Conservation (phyloP, 2,888 invertebrate species). For the Phaonia tiefii region DNA sequence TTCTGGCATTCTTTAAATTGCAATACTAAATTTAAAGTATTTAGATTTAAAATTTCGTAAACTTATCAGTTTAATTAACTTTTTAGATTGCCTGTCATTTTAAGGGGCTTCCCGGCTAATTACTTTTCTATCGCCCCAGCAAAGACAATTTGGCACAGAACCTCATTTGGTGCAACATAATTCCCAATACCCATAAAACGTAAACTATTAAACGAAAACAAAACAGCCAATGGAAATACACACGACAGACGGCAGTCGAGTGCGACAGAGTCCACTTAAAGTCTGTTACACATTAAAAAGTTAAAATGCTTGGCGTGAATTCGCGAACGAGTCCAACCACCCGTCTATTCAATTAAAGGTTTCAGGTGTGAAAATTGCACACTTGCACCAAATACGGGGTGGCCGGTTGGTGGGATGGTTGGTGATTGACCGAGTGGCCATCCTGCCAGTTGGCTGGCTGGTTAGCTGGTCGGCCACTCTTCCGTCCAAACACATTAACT, state of each 20-base stretch:
- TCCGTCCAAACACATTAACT: slow-evolving; percentile 16
- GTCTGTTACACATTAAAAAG: background rate
- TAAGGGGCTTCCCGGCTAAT: no score
- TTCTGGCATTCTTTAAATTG: no score
- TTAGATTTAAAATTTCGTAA: no score
- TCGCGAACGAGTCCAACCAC: background rate
- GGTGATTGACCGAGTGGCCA: background rate
- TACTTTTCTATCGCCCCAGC: background rate
- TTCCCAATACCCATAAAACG: no score
- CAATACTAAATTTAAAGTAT: no score
- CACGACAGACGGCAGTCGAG: no score
- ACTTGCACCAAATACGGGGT: slow-evolving; percentile 48
- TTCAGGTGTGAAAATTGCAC: slow-evolving; percentile 67
- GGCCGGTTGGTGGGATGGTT: background rate
- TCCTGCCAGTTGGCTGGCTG: background rate
- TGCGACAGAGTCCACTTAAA: slow-evolving; percentile 21
- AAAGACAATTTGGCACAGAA: slow-evolving; percentile 19
- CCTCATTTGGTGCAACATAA: no score
- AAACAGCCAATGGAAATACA: no score
- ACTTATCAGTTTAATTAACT: no score
- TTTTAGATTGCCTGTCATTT: no score
- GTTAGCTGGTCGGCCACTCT: background rate
- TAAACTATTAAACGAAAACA: no score
- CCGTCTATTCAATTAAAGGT: slow-evolving; percentile 57
- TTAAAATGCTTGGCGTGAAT: background rate